Evolutionary conservation across 2,113 vertebrate genomes (phyloP).

Genomic region (Nothoprocta perdicaria): DNA sequence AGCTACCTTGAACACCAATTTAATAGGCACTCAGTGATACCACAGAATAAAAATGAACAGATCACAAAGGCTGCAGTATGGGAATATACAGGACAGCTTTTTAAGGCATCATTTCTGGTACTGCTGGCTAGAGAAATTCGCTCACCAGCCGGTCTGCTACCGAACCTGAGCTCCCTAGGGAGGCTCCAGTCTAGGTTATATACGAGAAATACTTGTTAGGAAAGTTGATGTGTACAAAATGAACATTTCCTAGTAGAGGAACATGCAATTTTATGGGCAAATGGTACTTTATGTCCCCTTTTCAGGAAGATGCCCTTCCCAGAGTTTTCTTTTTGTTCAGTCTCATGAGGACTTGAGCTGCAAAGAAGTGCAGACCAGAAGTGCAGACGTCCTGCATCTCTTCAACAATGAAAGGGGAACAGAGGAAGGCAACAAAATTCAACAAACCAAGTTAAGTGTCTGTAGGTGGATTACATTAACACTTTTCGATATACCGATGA

Average conservation of each 20-base stretch:
- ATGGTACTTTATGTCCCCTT: background rate
- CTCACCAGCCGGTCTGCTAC: slow-evolving; percentile 18
- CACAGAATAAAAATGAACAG: slow-evolving; percentile 22
- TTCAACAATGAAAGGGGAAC: background rate
- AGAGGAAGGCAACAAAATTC: background rate
- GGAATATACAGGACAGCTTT: slow-evolving; percentile 26
- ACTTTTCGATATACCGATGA: slow-evolving; percentile 23
- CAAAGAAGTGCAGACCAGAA: background rate
- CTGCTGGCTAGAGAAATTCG: slow-evolving; percentile 56
- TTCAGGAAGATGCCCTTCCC: background rate
- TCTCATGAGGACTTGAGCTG: background rate
- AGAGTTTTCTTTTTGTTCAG: background rate
- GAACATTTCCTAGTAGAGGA: background rate
- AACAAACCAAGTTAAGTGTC: slow-evolving; percentile 5
- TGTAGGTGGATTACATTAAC: slow-evolving; percentile 55
- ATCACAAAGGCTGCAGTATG: slow-evolving; percentile 30
- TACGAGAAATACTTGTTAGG: slow-evolving; percentile 12
- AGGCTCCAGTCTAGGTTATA: background rate
- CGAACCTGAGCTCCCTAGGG: slow-evolving; percentile 13
- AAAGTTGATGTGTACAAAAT: background rate
- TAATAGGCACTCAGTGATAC: slow-evolving; percentile 29
- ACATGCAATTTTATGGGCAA: background rate
- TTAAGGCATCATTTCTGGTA: slow-evolving; percentile 45
- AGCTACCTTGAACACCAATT: slow-evolving; percentile 53
- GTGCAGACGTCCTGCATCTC: background rate